A percentile compares a stretch with the other conserved stretches of the same genome.
phyloP scores from a whole-genome alignment of 2,113 vertebrate genomes.

The Tychaedon coryphoeus region DNA sequence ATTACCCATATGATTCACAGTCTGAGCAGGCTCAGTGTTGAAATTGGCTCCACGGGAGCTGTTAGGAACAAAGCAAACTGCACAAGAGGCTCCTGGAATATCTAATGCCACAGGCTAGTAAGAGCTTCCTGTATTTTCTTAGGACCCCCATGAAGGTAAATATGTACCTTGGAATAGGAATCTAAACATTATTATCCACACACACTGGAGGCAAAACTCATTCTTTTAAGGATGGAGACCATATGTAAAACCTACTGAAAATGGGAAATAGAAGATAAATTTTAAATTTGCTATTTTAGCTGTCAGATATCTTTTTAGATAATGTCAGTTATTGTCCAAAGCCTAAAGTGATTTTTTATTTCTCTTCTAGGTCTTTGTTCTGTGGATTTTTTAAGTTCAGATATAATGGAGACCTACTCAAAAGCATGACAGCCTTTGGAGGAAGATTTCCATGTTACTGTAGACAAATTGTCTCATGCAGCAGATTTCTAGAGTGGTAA shows the following conservation, averaged over 20 bases:
- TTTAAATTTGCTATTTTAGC: not conserved
- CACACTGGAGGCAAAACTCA: not conserved
- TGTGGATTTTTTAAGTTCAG: not conserved
- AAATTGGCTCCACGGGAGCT: not conserved
- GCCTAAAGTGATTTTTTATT: not conserved
- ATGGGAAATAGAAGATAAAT: not conserved
- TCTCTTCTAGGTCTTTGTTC: not conserved
- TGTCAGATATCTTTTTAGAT: not conserved
- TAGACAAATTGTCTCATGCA: not conserved
- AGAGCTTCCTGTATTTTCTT: not conserved
- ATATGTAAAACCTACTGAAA: not conserved
- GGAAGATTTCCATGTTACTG: not conserved
- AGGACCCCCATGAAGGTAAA: not conserved
- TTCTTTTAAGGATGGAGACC: not conserved
- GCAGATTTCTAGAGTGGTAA: not conserved
- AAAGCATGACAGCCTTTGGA: not conserved
- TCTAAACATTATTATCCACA: not conserved
- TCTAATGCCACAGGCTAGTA: not conserved
- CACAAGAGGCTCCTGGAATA: not conserved
- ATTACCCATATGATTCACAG: not conserved
- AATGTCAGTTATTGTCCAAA: not conserved
- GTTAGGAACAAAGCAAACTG: not conserved
- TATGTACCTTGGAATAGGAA: not conserved
- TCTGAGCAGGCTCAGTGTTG: not conserved
- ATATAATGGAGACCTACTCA: not conserved